Evolutionary conservation across 2,113 vertebrate species (phyloP).

Genomic region (Pimephales promelas): DNA sequence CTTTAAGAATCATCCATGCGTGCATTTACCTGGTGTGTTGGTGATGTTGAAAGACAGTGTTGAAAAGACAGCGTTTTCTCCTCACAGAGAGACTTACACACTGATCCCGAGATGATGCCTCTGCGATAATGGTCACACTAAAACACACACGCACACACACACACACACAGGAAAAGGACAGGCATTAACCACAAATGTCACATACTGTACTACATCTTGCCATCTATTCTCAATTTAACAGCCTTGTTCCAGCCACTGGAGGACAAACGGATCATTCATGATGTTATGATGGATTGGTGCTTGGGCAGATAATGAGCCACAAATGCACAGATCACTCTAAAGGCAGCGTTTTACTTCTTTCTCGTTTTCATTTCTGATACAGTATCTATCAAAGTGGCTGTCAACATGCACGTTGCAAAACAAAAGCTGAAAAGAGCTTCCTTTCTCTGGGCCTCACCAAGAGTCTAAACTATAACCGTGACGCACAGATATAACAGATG

Average conservation of each 20-base stretch:
- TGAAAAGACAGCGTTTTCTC: slow-evolving; percentile 83
- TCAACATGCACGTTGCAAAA: background rate
- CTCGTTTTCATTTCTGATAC: background rate
- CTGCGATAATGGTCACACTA: slow-evolving; percentile 96
- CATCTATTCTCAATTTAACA: background rate
- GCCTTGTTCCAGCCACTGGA: background rate
- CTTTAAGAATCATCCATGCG: background rate
- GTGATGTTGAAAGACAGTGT: slow-evolving; percentile 85
- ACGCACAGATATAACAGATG: background rate
- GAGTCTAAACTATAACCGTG: background rate
- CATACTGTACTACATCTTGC: background rate
- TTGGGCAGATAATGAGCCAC: background rate
- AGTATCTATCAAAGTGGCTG: background rate
- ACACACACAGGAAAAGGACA: slow-evolving; percentile 53
- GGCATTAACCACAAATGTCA: background rate
- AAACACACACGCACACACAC: slow-evolving; percentile 40
- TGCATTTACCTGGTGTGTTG: slow-evolving; percentile 85
- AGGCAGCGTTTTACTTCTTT: background rate
- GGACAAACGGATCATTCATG: background rate
- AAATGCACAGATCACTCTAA: background rate
- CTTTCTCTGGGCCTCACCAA: background rate
- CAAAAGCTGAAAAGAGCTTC: background rate
- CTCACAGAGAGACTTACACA: slow-evolving; percentile 89
- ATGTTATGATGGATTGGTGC: background rate
- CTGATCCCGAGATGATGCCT: slow-evolving; percentile 92